phyloP scores from a whole-genome alignment of 2,797 vertebrate species.

The Amniataba percoides region DNA sequence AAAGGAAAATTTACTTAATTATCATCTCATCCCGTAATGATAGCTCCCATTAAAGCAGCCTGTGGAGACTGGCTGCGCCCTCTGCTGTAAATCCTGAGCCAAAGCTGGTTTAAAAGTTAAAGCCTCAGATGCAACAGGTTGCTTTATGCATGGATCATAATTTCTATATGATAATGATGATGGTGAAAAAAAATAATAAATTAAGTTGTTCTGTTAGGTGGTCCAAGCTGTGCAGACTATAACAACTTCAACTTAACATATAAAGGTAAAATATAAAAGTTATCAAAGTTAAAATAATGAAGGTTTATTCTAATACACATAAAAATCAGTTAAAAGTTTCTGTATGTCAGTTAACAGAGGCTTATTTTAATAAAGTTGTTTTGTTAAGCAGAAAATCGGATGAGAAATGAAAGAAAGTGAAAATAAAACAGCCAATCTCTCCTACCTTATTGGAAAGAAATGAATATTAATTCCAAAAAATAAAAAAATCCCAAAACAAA shows the following conservation, averaged over 20 bases:
- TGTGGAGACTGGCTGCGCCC: slow-evolving; percentile 55
- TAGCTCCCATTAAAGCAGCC: not conserved
- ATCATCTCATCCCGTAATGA: not conserved
- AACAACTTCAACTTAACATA: not conserved
- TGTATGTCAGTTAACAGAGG: not conserved
- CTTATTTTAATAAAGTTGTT: not conserved
- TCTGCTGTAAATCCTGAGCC: slow-evolving; percentile 50
- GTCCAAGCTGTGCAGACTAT: not conserved
- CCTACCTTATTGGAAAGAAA: slow-evolving; percentile 75
- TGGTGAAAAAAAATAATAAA: not conserved
- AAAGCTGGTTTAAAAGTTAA: not conserved
- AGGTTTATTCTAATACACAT: too few relatives aligned
- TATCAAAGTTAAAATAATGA: too few relatives aligned
- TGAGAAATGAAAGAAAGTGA: not conserved
- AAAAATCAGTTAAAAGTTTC: not conserved
- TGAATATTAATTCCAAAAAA: slow-evolving; percentile 66
- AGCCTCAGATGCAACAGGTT: slow-evolving; percentile 56
- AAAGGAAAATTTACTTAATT: slow-evolving; percentile 24
- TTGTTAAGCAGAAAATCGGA: not conserved
- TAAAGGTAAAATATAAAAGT: not conserved
- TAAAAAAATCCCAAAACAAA: slow-evolving; percentile 20
- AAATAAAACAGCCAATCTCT: slow-evolving; percentile 37
- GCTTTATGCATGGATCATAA: not conserved
- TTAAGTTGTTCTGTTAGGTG: not conserved
- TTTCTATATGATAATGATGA: not conserved